phyloP scores from a whole-genome alignment of 2,888 invertebrate species.

The Phyllotreta striolata region DNA sequence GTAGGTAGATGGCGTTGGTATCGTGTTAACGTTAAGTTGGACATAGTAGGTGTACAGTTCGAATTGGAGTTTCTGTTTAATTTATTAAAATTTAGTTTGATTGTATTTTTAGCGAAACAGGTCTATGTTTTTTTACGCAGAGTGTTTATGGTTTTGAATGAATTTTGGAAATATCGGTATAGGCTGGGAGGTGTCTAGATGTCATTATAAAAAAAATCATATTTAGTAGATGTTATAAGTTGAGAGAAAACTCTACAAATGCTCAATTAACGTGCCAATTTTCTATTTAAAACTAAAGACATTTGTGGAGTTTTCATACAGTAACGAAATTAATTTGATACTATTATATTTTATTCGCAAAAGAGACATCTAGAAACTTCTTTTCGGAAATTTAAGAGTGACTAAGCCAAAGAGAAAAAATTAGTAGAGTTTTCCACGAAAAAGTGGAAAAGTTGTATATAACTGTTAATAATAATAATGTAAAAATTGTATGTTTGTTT shows the following conservation, averaged over 20 bases:
- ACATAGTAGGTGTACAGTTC: conserved; percentile 25
- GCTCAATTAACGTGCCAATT: no score
- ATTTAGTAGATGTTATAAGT: no score
- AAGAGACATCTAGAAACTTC: conserved; percentile 18
- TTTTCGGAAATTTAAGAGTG: conserved; percentile 39
- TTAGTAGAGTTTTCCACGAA: conserved; percentile 12
- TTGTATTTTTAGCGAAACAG: conserved; percentile 3
- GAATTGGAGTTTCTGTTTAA: conserved; percentile 14
- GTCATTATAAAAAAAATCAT: no score
- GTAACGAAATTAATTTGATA: background rate
- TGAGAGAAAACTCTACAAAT: no score
- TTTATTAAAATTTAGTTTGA: conserved; percentile 2
- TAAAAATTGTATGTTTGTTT: background rate
- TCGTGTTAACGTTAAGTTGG: conserved; percentile 1
- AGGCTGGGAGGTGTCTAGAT: conserved; percentile 15
- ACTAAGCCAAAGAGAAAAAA: conserved; percentile 39
- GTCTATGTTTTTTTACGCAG: conserved; percentile 17
- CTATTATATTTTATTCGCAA: background rate
- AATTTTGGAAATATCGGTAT: conserved; percentile 14
- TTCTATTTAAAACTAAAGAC: no score
- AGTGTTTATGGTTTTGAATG: conserved; percentile 20
- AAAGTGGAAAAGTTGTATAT: conserved; percentile 12
- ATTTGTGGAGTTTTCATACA: background rate
- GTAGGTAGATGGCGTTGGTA: conserved; percentile 14
- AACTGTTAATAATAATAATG: conserved; percentile 11